A percentile compares a stretch with the other conserved stretches of the same genome.
These are phyloP conservation scores for Pseudoatta argentina DNA, from an alignment of 1,140 invertebrate species.

Conservation along the genomic window DNA sequence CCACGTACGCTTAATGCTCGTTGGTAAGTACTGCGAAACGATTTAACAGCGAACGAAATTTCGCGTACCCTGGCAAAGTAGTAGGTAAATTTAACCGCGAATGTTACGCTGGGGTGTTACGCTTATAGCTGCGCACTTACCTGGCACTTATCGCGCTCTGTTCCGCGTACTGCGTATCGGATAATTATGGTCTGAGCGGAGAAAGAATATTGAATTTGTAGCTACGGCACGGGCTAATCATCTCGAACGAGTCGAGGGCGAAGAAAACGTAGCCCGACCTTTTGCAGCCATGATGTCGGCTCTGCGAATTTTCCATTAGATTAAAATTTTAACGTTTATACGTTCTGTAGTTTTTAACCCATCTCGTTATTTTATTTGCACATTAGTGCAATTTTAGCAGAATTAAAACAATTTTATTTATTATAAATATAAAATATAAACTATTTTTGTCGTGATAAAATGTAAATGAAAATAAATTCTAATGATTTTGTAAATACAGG, in stretches of 20 bases:
- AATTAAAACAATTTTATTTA: slow-evolving; percentile 10
- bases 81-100: slow-evolving; percentile 58
- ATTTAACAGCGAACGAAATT: slow-evolving; percentile 58
- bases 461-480: background rate
- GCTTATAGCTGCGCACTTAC: slow-evolving; percentile 40
- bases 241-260: background rate
- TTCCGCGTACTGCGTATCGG: slow-evolving; percentile 26
- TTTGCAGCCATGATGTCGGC: background rate
- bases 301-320: background rate
- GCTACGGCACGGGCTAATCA: slow-evolving; percentile 9
- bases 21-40: slow-evolving; percentile 31
- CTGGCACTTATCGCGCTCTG: slow-evolving; percentile 35
- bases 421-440: background rate
- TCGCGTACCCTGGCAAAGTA: background rate
- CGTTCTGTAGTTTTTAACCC: background rate
- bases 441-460: background rate
- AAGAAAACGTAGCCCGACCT: background rate
- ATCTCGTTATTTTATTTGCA: background rate
- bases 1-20: slow-evolving; percentile 12
- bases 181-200: slow-evolving; percentile 41
- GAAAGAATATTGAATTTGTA: slow-evolving; percentile 59
- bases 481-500: background rate
- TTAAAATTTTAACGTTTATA: slow-evolving; percentile 29
- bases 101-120: slow-evolving; percentile 41
- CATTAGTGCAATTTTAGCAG: background rate